A percentile compares a stretch with the other conserved stretches of the same genome.
These are phyloP conservation scores for Trachelipus rathkii DNA, from an alignment of 1,140 invertebrate species.

Conservation along the genomic window DNA sequence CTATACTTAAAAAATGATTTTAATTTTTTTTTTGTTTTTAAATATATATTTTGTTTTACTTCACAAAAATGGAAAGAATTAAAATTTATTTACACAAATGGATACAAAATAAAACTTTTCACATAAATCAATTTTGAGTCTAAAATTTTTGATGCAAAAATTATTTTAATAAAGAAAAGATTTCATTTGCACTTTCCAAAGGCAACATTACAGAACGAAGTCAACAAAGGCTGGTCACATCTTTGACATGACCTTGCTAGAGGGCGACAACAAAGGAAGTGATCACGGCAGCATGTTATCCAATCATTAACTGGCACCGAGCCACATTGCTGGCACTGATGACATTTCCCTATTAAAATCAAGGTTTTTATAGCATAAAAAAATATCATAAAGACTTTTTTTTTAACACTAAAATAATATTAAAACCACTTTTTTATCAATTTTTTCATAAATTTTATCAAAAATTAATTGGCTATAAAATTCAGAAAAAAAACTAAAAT, in stretches of 20 bases:
- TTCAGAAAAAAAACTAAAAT: no score
- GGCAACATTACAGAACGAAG: slow-evolving; percentile 27
- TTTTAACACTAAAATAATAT: no score
- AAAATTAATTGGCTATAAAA: no score
- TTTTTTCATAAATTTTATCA: no score
- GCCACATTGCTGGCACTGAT: slow-evolving; percentile 31
- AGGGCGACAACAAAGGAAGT: slow-evolving; percentile 30
- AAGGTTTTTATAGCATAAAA: no score
- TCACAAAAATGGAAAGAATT: no score
- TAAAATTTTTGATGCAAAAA: background rate
- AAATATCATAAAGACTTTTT: no score
- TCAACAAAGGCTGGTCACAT: slow-evolving; percentile 24
- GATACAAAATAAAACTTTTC: no score
- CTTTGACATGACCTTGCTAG: slow-evolving; percentile 26
- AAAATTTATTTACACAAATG: background rate
- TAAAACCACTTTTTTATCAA: no score
- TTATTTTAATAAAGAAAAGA: background rate
- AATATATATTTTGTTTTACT: background rate
- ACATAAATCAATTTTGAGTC: no score
- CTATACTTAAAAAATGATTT: background rate
- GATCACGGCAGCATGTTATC: slow-evolving; percentile 29
- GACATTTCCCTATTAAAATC: slow-evolving; percentile 1
- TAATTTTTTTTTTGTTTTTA: background rate
- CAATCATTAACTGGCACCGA: slow-evolving; percentile 22
- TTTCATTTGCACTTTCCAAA: slow-evolving; percentile 28